phyloP scores from a whole-genome alignment of 2,797 vertebrate genomes.

The Loris lydekkerianus region DNA sequence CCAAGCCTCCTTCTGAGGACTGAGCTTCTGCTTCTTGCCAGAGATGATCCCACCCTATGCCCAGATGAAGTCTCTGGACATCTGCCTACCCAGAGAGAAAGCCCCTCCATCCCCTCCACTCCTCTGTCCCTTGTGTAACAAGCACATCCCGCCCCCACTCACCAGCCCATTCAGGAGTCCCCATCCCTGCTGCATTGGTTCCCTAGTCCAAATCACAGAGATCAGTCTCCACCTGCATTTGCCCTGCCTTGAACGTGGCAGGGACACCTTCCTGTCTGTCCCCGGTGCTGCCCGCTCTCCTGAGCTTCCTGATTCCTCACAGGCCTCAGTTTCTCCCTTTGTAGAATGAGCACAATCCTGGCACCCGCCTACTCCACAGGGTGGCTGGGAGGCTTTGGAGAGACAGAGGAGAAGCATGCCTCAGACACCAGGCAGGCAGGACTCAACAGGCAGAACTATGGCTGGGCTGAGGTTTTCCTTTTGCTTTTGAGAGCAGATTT shows the following conservation, averaged over 20 bases:
- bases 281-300: accelerated
- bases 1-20: background rate
- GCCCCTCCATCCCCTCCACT: background rate
- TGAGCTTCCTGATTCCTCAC: background rate
- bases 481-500: background rate
- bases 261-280: too few relatives aligned
- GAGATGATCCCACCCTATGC: background rate
- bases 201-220: background rate
- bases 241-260: background rate
- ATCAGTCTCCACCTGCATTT: accelerated
- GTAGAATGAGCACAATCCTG: background rate
- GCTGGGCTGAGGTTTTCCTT: accelerated
- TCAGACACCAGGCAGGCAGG: accelerated
- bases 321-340: background rate
- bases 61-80: background rate
- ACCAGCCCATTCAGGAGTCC: background rate
- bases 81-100: background rate
- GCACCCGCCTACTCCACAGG: background rate
- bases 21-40: background rate
- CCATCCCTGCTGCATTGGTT: background rate
- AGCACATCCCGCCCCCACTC: accelerated
- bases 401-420: accelerated
- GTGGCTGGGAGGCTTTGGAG: accelerated
- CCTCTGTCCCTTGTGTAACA: background rate
- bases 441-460: accelerated